phyloP scores from a whole-genome alignment of 2,888 invertebrate species.

The Drosophila pseudotakahashii region DNA sequence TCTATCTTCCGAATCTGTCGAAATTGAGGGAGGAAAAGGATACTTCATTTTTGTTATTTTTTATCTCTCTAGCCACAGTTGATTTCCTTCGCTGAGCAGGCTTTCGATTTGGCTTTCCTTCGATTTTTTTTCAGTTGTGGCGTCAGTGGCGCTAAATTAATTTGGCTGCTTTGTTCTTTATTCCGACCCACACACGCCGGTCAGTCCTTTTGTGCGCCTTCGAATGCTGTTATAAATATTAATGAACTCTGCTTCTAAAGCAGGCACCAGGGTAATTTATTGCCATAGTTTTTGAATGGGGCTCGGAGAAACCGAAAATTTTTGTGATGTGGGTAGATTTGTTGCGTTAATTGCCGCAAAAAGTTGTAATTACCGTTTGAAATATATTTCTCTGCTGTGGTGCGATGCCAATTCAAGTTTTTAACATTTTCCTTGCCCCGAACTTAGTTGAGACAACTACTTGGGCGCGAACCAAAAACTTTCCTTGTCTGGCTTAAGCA shows the following conservation, averaged over 20 bases:
- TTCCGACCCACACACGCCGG: conserved; percentile 17
- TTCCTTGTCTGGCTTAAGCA: conserved; percentile 51
- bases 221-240: conserved; percentile 67
- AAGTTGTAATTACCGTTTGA: conserved; percentile 44
- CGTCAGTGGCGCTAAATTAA: conserved; percentile 72
- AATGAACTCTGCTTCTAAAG: conserved; percentile 59
- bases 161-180: conserved; percentile 68
- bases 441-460: conserved; percentile 25
- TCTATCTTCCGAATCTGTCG: conserved; percentile 58
- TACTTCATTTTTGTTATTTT: conserved; percentile 51
- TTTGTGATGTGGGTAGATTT: conserved; percentile 2
- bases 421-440: conserved; percentile 12
- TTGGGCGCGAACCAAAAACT: conserved; percentile 26
- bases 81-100: conserved; percentile 57
- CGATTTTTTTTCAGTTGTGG: conserved; percentile 30
- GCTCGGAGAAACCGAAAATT: not conserved
- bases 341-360: conserved; percentile 35
- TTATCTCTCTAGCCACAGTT: conserved; percentile 70
- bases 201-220: conserved; percentile 40
- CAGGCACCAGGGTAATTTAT: conserved; percentile 42
- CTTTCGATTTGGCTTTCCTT: conserved; percentile 30
- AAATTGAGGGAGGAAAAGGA: conserved; percentile 61
- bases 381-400: conserved; percentile 5
- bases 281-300: conserved; percentile 53
- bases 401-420: conserved; percentile 15